Conservation (phyloP, 2,888 invertebrate species). For the Gandaritis pyraliata region DNA sequence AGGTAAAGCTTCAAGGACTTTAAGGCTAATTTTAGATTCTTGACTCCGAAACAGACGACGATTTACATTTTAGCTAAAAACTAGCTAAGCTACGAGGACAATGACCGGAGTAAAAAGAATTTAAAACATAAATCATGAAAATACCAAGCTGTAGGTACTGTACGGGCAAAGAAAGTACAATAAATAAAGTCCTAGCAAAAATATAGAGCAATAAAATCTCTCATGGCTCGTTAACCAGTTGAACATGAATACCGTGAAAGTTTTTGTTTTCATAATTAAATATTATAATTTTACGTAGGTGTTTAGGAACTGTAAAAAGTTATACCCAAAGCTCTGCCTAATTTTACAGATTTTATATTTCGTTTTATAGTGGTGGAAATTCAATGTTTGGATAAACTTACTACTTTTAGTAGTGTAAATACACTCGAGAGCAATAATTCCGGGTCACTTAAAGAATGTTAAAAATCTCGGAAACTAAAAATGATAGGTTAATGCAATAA, state of each 20-base stretch:
- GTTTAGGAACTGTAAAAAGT: no score
- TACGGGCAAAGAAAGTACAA: conserved; percentile 37
- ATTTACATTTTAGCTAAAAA: not conserved
- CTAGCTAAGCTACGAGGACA: not conserved
- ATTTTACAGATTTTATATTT: not conserved
- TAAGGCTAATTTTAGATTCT: conserved; percentile 2
- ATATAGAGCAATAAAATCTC: conserved; percentile 44
- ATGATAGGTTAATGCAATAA: no score
- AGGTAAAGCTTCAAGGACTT: conserved; percentile 9
- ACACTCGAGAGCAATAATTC: no score
- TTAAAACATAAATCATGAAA: conserved; percentile 1
- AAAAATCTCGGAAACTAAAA: no score
- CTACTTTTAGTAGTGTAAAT: no score
- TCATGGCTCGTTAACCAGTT: conserved; percentile 50
- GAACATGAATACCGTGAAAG: conserved; percentile 49
- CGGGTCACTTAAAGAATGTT: no score
- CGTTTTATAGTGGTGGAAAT: no score
- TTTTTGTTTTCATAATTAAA: conserved; percentile 44
- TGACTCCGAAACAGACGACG: not conserved
- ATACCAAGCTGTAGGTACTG: conserved; percentile 4
- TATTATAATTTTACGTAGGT: conserved; percentile 2
- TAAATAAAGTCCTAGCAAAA: conserved; percentile 44
- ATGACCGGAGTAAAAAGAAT: not conserved
- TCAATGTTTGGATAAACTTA: no score
- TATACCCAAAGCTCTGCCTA: not conserved